Conservation (phyloP, 2,888 invertebrate species). For the Galerucella pusilla region DNA sequence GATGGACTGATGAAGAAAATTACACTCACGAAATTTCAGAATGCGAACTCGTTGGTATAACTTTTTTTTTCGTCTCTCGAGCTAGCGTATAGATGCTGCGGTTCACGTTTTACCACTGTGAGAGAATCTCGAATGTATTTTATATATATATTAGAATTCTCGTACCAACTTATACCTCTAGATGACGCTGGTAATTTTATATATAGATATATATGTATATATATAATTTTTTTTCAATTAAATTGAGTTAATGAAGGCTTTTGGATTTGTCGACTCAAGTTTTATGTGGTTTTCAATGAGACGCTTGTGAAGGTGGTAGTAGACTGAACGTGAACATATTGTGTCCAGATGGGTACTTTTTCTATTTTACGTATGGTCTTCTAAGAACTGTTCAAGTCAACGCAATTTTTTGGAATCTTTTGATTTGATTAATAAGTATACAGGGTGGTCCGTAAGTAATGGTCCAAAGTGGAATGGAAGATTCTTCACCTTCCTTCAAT, state of each 20-base stretch:
- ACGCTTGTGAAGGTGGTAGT: not conserved
- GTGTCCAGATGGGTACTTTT: constrained; percentile 13
- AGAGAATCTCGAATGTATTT: not conserved
- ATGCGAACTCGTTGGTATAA: constrained; percentile 23
- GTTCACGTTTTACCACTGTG: constrained; percentile 3
- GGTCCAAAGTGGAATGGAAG: no score
- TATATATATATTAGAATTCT: constrained; percentile 14
- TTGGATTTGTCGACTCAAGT: constrained; percentile 5
- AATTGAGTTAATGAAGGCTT: constrained; percentile 9
- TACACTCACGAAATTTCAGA: constrained; percentile 25
- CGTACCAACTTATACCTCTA: constrained; percentile 6
- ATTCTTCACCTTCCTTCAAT: no score
- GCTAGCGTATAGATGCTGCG: constrained; percentile 14
- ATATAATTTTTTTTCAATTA: constrained; percentile 19
- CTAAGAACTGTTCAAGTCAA: not conserved
- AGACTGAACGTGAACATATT: constrained; percentile 6
- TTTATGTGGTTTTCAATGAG: constrained; percentile 4
- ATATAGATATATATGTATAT: not conserved
- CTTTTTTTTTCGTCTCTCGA: constrained; percentile 11
- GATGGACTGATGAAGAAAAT: constrained; percentile 18
- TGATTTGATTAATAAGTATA: no score
- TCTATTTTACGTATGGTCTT: not conserved
- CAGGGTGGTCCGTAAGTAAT: no score
- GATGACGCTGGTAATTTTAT: constrained; percentile 8
- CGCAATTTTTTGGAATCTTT: not conserved